Conservation (phyloP, 1,140 invertebrate species). For the Cryptotermes secundus region DNA sequence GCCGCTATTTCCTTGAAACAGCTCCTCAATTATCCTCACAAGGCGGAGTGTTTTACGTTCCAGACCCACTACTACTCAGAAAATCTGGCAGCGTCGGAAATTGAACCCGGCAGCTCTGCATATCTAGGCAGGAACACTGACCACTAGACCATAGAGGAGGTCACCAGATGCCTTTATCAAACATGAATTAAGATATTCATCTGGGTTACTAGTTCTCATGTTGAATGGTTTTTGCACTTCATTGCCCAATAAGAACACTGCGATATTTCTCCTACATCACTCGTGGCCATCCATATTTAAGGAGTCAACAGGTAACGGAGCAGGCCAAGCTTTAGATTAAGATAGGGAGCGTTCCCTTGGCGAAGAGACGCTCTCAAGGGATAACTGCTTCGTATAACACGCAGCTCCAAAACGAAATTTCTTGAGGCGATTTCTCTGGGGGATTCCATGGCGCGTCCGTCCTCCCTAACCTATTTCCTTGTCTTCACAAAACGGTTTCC, state of each 20-base stretch:
- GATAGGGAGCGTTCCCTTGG: background rate
- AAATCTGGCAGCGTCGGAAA: no score
- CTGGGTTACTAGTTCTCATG: no score
- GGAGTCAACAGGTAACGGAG: background rate
- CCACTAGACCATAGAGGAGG: no score
- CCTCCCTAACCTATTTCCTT: background rate
- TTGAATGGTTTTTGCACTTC: no score
- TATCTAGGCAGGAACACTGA: no score
- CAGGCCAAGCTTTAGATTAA: background rate
- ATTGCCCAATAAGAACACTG: background rate
- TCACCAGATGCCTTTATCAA: no score
- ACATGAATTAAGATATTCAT: no score
- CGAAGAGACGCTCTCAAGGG: background rate
- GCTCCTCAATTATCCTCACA: no score
- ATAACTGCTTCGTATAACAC: background rate
- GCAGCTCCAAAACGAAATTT: background rate
- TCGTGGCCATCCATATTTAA: background rate
- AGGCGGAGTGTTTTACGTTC: no score
- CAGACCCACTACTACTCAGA: no score
- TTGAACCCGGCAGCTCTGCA: no score
- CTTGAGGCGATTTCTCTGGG: slow-evolving; percentile 9
- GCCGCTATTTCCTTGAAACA: no score
- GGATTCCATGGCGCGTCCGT: background rate
- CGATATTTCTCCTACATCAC: background rate
- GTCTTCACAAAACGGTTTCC: background rate